Base-by-base conservation (phyloP, 2,113 vertebrate species). In the Brienomyrus longianalis region DNA sequence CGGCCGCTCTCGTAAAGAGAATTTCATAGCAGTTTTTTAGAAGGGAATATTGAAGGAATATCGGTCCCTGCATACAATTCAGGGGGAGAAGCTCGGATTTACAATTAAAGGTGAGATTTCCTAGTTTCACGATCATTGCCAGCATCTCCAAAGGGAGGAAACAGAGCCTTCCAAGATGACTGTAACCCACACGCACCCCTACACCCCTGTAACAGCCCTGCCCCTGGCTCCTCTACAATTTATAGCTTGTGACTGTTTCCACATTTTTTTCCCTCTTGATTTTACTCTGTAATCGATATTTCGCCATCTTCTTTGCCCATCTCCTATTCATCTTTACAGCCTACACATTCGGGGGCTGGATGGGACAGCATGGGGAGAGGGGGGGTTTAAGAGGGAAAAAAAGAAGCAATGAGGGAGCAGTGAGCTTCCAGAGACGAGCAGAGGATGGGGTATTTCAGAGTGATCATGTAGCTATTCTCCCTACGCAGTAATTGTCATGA, bases 321-420 rank as follows among this genome's bases (percentile, higher is more conserved):
- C 10, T n/a, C 70, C 66, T 62, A 62, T 88, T 88, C 86, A 83
- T 90, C 70, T 90, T 77, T 88, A 56, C 89, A 47, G 6, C 85
- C 86, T 35, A 88, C 35, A 83, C 51, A 74, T 54, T 13, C 51
- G 0, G 89, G 31, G 13, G 80, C 52, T 35, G n/a, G 51, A 62
- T 27, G 23, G 23, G 54, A 23, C 27, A 23, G 66, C 8, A n/a
- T 23, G 7, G 47, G 27, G 9, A 5, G 87, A 43, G 35, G 48
- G 85, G 48, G 43, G 9, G 21, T 21, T 27, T 50, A 13, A 15
- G 45, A 39, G 48, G 10, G 27, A 47, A 45, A 56, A 39, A 13
- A 88, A 59, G 3, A 54, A 54, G 35, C 62, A 1, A n/a, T 4
- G 62, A 70, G 27, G 3, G 35, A 77, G 35, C 70, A 6, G 70